Evolutionary conservation across 2,888 invertebrate species (phyloP), one percentile per base, ranked within the genome.

Genomic region (Dolichopus griseipennis): DNA sequence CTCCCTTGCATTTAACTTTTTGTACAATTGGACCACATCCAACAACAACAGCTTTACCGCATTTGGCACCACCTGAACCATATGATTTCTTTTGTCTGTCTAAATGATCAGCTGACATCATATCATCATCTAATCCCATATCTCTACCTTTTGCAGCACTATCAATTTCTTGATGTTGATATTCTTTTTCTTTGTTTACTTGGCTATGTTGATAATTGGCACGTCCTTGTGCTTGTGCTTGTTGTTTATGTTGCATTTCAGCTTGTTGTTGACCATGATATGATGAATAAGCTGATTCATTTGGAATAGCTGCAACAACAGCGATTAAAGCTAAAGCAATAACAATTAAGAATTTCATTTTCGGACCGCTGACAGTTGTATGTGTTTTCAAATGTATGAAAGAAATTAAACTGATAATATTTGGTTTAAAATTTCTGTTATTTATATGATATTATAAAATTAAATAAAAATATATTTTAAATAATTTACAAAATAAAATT

Each of bases 1-100:
- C 37, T 18, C 52, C 52, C n/a, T 52, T 52, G n/a, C 52, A 52
- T 52, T 52, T 52, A 52, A 52, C 52, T 52, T 52, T 52, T 52
- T 52, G 52, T 15, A 52, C 52, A 52, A 52, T 7, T 52, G 52
- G 52, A 52, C 3, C 15, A 18, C 52, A 52, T 6, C 52, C 52
- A 2, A 52, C 52, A 52, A 52, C 52, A 52, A 52, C 52, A 52
- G 52, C 52, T 52, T 52, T 52, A 18, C 52, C 52, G 18, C 52
- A 52, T 52, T 52, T 52, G 2, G 18, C 52, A 37, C 37, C 37
- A 37, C 37, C 37, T 52, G 15, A 18, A 52, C 52, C 52, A 52
- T 52, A 52, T 52, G 52, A 52, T 52, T 52, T 52, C n/a, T 52
- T 52, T 18, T 9, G 6, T 52, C 52, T 52, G 8, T 37, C 10